Base-by-base conservation (phyloP, 2,888 invertebrate genomes). In the Amiota communis region DNA sequence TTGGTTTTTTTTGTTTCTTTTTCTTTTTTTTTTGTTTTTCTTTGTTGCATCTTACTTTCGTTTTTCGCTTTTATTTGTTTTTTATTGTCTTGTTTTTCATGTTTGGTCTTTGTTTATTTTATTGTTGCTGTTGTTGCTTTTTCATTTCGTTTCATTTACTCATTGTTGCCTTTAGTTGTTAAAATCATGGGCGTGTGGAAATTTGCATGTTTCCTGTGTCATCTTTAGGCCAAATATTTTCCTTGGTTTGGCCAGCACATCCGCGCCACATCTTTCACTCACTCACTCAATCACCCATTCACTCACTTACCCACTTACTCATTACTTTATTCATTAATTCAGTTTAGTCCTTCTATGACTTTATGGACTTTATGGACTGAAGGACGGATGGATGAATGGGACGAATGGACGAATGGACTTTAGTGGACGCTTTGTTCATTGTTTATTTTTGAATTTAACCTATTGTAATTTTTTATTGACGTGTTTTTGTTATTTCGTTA, bases 11-110 rank as follows among this genome's bases (percentile, higher is more conserved):
- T 53, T 74, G 73, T 74, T 56, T 76, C 23, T 74, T 53, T 74
- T 69, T 78, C 69, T 74, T 72, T 36, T 71, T 68, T 61, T 65
- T 72, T 56, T n/a, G 71, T 75, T 63, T 72, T 73, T 75, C 71
- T 72, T 76, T 72, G n/a, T 72, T 69, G 72, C 67, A 76, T 79
- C 77, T 71, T 76, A 74, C 15, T 11, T 79, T 76, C 74, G 73
- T 76, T 78, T 73, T 36, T 36, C 36, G 72, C 70, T 77, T 74
- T 71, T 77, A 10, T 78, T 71, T 77, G 73, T 10, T 63, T 79
- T 77, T 74, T 75, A 76, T 79, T 73, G 71, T 79, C 70, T 78
- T 73, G 70, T 71, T 77, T 79, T 78, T 78, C 70, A 68, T 74
- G 71, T 76, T 23, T 70, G 75, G 74, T 71, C 67, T 70, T 75